Evolutionary conservation across 2,797 vertebrate species (phyloP).

Genomic region (Platalea minor): DNA sequence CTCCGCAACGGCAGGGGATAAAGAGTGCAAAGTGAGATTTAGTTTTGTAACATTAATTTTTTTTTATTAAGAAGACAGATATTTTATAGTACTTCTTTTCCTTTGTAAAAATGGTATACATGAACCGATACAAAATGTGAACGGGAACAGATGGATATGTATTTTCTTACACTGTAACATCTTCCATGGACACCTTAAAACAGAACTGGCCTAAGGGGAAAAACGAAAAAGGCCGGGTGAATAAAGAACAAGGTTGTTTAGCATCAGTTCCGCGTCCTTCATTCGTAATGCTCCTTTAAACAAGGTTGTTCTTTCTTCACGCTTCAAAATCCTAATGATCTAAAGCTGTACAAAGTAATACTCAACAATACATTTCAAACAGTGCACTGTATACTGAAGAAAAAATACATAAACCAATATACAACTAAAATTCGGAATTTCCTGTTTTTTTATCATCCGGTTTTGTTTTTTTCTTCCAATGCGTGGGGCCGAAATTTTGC

Average conservation of each 20-base stretch:
- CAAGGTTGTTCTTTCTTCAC: conserved; percentile 88
- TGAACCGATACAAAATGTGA: conserved; percentile 98
- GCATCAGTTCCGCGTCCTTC: conserved; percentile 78
- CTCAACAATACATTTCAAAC: conserved; percentile 94
- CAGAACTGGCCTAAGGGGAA: conserved; percentile 84
- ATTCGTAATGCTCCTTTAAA: conserved; percentile 66
- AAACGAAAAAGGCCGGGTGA: conserved; percentile 75
- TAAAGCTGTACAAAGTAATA: conserved; percentile 97
- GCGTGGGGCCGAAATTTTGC: conserved; percentile 88
- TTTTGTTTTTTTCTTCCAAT: conserved; percentile 69
- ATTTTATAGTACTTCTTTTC: conserved; percentile 94
- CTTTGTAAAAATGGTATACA: conserved; percentile 99
- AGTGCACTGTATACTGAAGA: conserved; percentile 95
- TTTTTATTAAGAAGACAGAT: conserved; percentile 99
- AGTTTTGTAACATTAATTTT: conserved; percentile 95
- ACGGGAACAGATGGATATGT: conserved; percentile 91
- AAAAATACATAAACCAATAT: conserved; percentile 90
- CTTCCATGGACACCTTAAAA: conserved; percentile 92
- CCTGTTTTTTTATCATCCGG: conserved; percentile 74
- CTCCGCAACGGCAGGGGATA: not conserved
- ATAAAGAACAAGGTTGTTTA: conserved; percentile 84
- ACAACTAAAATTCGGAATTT: conserved; percentile 91
- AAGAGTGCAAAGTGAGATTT: conserved; percentile 51
- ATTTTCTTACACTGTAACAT: conserved; percentile 88
- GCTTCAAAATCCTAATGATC: conserved; percentile 82